Evolutionary conservation across 1,140 invertebrate species (phyloP).

Genomic region (Macrobrachium rosenbergii): DNA sequence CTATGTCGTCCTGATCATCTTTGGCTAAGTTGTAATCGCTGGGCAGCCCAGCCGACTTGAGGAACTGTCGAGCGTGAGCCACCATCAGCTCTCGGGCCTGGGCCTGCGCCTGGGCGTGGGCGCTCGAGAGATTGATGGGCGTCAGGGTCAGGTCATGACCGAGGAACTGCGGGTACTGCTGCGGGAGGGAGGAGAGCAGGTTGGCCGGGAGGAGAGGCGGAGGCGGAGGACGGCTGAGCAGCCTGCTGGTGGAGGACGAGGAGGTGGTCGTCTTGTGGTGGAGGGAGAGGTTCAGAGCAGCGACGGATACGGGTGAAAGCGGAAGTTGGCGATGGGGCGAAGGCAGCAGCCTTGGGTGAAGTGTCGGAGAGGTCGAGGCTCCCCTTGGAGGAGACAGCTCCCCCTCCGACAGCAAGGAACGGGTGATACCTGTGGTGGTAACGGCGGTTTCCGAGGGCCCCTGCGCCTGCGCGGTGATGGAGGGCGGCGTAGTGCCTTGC

Average conservation of each 20-base stretch:
- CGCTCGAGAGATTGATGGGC: slow-evolving; percentile 59
- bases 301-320: slow-evolving; percentile 59
- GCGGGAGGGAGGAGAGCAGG: slow-evolving; percentile 43
- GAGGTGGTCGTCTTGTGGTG: slow-evolving; percentile 32
- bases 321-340: slow-evolving; percentile 56
- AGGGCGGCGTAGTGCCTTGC: slow-evolving; percentile 57
- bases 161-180: slow-evolving; percentile 48
- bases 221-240: slow-evolving; percentile 16
- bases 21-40: background rate
- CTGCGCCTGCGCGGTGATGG: slow-evolving; percentile 16
- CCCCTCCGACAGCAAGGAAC: slow-evolving; percentile 37
- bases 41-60: slow-evolving; percentile 41
- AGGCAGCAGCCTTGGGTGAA: slow-evolving; percentile 39
- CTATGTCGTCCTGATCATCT: slow-evolving; percentile 52
- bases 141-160: slow-evolving; percentile 62
- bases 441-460: background rate
- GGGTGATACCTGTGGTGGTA: slow-evolving; percentile 52
- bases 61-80: slow-evolving; percentile 54
- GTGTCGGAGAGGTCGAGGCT: slow-evolving; percentile 48
- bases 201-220: slow-evolving; percentile 40
- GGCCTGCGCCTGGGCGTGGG: slow-evolving; percentile 59
- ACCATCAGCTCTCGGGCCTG: slow-evolving; percentile 55
- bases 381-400: slow-evolving; percentile 25
- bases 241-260: slow-evolving; percentile 16
- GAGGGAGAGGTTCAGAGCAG: slow-evolving; percentile 58